Percentiles rank a stretch among this genome's conserved stretches.
phyloP scores from a whole-genome alignment of 1,140 invertebrate genomes.

The Ceratina calcarata region DNA sequence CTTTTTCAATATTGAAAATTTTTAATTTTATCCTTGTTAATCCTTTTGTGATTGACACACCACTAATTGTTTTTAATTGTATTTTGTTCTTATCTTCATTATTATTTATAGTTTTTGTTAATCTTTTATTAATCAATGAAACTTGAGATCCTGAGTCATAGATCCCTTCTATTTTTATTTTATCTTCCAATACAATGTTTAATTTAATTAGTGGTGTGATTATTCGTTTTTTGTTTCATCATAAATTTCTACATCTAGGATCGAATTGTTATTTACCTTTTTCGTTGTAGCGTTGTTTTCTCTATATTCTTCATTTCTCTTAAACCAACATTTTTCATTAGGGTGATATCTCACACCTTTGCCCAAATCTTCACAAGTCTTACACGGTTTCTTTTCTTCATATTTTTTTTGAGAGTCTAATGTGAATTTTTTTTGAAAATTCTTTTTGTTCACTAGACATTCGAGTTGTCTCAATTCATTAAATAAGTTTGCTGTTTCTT shows the following conservation, averaged over 20 bases:
- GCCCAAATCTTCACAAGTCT: too few relatives aligned
- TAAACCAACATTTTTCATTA: too few relatives aligned
- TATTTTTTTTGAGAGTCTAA: too few relatives aligned
- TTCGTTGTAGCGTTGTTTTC: too few relatives aligned
- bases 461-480: too few relatives aligned
- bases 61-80: constrained; percentile 30
- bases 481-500: too few relatives aligned
- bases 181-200: neutral
- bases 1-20: constrained; percentile 29
- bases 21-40: constrained; percentile 31
- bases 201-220: constrained; percentile 32
- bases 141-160: constrained; percentile 39
- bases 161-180: neutral
- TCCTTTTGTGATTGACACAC: constrained; percentile 12
- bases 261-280: too few relatives aligned
- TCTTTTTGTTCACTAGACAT: too few relatives aligned
- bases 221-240: constrained; percentile 35
- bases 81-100: constrained; percentile 18
- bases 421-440: too few relatives aligned
- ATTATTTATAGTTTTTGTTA: constrained; percentile 16
- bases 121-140: constrained; percentile 33
- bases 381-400: too few relatives aligned
- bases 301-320: too few relatives aligned
- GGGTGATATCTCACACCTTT: too few relatives aligned
- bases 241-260: constrained; percentile 28